These are phyloP conservation scores for Oophaga pumilio DNA, from an alignment of 2,113 vertebrate genomes.

Conservation along the genomic window DNA sequence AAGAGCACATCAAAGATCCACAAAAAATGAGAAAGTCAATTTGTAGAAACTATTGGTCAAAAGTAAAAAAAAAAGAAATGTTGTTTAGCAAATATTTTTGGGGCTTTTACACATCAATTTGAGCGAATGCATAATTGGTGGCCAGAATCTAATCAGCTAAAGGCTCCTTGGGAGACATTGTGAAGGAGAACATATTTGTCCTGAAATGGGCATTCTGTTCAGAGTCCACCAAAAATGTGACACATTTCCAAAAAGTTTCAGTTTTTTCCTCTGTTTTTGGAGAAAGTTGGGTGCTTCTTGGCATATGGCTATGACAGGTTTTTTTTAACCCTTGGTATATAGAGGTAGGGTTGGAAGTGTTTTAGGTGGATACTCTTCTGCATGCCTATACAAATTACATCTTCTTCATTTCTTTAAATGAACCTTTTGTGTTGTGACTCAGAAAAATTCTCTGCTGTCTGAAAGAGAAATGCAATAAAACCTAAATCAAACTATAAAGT, in stretches of 20 bases:
- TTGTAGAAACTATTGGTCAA: no score
- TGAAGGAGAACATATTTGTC: not conserved
- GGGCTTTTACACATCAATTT: no score
- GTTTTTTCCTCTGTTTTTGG: no score
- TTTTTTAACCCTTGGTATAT: not conserved
- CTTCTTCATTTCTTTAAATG: not conserved
- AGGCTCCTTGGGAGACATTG: no score
- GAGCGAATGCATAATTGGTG: no score
- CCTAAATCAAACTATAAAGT: constrained; percentile 14
- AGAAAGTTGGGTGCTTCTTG: no score
- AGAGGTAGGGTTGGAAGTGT: not conserved
- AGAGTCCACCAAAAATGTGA: not conserved
- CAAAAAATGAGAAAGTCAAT: no score
- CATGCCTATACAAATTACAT: not conserved
- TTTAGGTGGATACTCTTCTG: not conserved
- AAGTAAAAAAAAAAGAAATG: no score
- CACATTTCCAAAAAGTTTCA: not conserved
- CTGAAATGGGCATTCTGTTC: not conserved
- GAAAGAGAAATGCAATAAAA: constrained; percentile 13
- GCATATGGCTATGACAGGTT: not conserved
- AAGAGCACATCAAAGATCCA: no score
- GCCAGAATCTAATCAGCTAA: no score
- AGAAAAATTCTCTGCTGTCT: not conserved
- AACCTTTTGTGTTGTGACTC: not conserved
- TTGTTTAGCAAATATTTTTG: no score